Evolutionary conservation across 2,113 vertebrate genomes (phyloP), one percentile per base, ranked within the genome.

Genomic region (Odocoileus hemionus): DNA sequence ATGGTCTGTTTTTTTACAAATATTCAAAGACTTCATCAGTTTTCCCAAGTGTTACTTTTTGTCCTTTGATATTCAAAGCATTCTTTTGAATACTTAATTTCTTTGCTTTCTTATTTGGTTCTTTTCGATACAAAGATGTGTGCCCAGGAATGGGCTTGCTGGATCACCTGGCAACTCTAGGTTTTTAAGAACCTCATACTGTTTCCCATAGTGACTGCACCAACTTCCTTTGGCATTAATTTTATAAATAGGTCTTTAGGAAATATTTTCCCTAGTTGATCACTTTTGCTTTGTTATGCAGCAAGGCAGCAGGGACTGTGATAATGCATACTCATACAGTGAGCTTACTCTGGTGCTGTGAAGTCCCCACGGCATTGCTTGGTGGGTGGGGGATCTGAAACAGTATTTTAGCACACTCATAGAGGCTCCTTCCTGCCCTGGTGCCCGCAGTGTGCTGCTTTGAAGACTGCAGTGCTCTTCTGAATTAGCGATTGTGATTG

Each of bases 391-490:
- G 21, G 33, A 10, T 58, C 26, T 1, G 7, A 21, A 74, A 13
- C 45, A 58, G 86, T 39, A 28, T 36, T 10, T 43, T 7, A 33
- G 23, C 60, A 9, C 6, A 7, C 39, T 43, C 2, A n/a, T 6
- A 78, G 61, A 14, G 0, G 0, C 21, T 64, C 58, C 28, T 30
- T 61, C 61, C 33, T 3, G 33, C 61, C 30, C 19, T 7, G 19
- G 58, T 3, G 5, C 50, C 43, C 1, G 0, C 1, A 0, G 21
- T 21, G 6, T 43, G 54, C 55, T 2, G 23, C 52, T 93, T n/a
- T 23, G 21, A 39, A 23, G 43, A 60, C 11, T 7, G 2, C 7
- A 5, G 3, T 3, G 15, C 13, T 61, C 60, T 79, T 86, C 70
- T 61, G 87, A 79, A 15, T 43, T 16, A 55, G 50, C 7, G 45